These are phyloP conservation scores for Indicator indicator DNA, from an alignment of 2,113 vertebrate species.

Conservation along the genomic window DNA sequence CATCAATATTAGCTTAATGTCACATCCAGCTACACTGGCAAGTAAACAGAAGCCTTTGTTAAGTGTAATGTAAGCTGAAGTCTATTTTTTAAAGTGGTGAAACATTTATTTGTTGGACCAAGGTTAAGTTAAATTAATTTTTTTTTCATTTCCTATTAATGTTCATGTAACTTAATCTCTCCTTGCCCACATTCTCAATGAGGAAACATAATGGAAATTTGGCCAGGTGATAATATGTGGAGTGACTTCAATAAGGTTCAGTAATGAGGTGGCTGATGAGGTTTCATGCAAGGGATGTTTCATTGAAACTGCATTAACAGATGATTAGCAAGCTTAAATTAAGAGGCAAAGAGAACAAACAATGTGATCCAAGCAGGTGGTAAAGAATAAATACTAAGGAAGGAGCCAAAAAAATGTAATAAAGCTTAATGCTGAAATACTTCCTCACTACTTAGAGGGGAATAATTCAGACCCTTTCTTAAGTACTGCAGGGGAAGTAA, in stretches of 20 bases:
- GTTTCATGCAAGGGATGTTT: slow-evolving; percentile 40
- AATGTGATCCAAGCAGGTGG: slow-evolving; percentile 18
- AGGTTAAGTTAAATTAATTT: neutral
- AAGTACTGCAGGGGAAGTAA: slow-evolving; percentile 6
- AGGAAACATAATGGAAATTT: slow-evolving; percentile 37
- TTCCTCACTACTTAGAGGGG: neutral
- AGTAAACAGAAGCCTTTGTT: neutral
- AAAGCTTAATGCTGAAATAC: slow-evolving; percentile 27
- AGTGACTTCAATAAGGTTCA: slow-evolving; percentile 31
- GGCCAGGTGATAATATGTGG: slow-evolving; percentile 15
- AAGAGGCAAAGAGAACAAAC: slow-evolving; percentile 32
- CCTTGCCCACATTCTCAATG: neutral
- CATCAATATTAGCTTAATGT: neutral
- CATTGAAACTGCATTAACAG: slow-evolving; percentile 33
- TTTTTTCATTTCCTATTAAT: neutral
- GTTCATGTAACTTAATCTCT: neutral
- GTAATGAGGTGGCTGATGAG: slow-evolving; percentile 51
- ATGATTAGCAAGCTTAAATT: slow-evolving; percentile 54
- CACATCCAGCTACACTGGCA: neutral
- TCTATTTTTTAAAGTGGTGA: neutral
- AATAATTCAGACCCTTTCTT: neutral
- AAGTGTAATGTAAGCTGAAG: neutral
- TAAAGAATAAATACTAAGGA: slow-evolving; percentile 30
- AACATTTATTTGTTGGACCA: neutral
- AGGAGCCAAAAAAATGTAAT: slow-evolving; percentile 6